phyloP scores from a whole-genome alignment of 2,888 invertebrate species.

The Amblyjoppa fuscipennis region DNA sequence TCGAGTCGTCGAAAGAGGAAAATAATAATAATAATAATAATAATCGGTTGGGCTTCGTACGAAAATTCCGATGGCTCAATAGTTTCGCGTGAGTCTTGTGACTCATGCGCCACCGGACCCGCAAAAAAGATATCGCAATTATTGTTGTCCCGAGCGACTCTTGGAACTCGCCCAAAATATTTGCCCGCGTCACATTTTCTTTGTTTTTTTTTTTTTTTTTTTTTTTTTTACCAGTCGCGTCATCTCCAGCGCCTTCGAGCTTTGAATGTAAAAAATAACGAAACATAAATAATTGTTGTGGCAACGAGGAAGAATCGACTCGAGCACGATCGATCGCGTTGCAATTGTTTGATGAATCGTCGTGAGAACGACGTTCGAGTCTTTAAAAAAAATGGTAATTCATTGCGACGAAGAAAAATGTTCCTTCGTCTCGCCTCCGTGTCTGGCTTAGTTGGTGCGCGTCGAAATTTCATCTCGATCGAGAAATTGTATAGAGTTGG shows the following conservation, averaged over 20 bases:
- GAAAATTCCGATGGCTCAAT: slow-evolving; percentile 57
- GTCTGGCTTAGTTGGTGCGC: not conserved
- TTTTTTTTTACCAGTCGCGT: slow-evolving; percentile 11
- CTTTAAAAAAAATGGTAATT: not conserved
- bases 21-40: slow-evolving; percentile 13
- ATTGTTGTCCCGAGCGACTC: slow-evolving; percentile 33
- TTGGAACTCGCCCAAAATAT: slow-evolving; percentile 44
- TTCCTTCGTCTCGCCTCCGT: slow-evolving; percentile 1
- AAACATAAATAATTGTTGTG: not conserved
- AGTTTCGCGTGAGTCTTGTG: slow-evolving; percentile 19
- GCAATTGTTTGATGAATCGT: not conserved
- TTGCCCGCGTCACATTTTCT: slow-evolving; percentile 13
- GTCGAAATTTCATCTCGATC: slow-evolving; percentile 1
- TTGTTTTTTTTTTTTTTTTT: slow-evolving; percentile 1
- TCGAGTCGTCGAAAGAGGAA: slow-evolving; percentile 1
- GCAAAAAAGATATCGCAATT: slow-evolving; percentile 32
- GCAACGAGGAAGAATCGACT: not conserved
- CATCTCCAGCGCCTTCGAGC: not conserved
- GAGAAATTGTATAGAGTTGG: slow-evolving; percentile 5
- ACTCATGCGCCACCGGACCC: not conserved
- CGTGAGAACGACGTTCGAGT: not conserved
- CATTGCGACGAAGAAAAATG: not conserved
- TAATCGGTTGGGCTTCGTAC: slow-evolving; percentile 6
- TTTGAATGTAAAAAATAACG: not conserved
- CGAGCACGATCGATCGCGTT: not conserved